phyloP scores from a whole-genome alignment of 2,888 invertebrate genomes.

The Thera obeliscata region DNA sequence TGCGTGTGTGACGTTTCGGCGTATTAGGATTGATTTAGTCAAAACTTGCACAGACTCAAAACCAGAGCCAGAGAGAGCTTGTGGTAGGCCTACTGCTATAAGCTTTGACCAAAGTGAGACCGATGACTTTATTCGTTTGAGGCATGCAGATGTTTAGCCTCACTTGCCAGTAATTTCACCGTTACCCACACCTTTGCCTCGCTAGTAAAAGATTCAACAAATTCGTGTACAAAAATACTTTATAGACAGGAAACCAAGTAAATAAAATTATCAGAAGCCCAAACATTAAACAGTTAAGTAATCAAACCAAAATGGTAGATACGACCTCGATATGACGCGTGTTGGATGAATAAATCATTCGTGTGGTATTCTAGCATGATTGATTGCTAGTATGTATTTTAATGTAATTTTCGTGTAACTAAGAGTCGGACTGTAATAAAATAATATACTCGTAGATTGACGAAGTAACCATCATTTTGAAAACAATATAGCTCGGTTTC shows the following conservation, averaged over 20 bases:
- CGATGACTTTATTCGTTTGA: too few species aligned
- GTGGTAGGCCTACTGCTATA: too few species aligned
- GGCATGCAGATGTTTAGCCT: too few species aligned
- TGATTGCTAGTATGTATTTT: constrained; percentile 7
- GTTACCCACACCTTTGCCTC: too few species aligned
- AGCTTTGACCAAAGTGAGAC: too few species aligned
- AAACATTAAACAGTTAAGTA: neutral
- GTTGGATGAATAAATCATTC: constrained; percentile 17
- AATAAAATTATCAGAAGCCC: neutral
- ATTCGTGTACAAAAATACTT: neutral
- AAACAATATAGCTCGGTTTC: too few species aligned
- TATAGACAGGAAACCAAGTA: neutral
- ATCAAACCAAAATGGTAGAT: constrained; percentile 13
- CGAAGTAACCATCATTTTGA: neutral
- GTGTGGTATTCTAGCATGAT: constrained; percentile 7
- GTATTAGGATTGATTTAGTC: too few species aligned
- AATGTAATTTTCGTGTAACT: constrained; percentile 6
- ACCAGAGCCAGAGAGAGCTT: too few species aligned
- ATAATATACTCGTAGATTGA: neutral
- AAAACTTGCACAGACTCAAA: too few species aligned
- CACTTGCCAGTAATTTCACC: too few species aligned
- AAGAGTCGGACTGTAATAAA: neutral
- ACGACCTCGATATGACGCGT: constrained; percentile 4
- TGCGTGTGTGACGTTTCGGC: too few species aligned
- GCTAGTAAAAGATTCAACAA: too few species aligned